These are phyloP conservation scores for Cricetomys ansorgei DNA, from an alignment of 2,113 vertebrate genomes.

Conservation along the genomic window DNA sequence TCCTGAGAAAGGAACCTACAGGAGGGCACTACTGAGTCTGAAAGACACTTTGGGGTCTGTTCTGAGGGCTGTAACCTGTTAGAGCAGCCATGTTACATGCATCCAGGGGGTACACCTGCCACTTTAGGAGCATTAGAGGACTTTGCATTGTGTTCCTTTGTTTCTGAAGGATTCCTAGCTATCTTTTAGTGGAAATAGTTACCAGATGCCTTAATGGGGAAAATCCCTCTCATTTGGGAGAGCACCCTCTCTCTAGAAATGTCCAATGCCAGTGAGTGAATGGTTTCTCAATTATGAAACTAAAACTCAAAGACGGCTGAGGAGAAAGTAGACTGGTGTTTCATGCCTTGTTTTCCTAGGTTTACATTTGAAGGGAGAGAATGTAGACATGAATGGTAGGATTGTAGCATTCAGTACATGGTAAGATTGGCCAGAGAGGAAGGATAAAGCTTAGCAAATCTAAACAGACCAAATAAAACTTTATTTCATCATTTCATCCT, in stretches of 20 bases:
- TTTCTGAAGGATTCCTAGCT: not conserved
- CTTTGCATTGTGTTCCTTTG: not conserved
- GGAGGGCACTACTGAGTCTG: not conserved
- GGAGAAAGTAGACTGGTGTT: not conserved
- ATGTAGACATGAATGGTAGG: not conserved
- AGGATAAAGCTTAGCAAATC: not conserved
- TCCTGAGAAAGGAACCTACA: not conserved
- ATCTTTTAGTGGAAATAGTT: not conserved
- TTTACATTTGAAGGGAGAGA: not conserved
- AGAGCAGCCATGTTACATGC: not conserved
- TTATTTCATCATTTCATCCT: not conserved
- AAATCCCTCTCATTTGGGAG: not conserved
- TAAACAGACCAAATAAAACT: not conserved
- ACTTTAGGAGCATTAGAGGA: not conserved
- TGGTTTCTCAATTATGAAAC: not conserved
- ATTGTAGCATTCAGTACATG: not conserved
- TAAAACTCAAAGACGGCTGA: not conserved
- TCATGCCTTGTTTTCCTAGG: not conserved
- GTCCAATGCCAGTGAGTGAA: not conserved
- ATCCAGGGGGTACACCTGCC: not conserved
- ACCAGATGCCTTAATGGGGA: accelerated
- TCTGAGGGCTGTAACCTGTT: not conserved
- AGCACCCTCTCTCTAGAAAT: not conserved
- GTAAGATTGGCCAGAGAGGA: not conserved
- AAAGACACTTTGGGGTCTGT: not conserved